A percentile compares a stretch with the other conserved stretches of the same genome.
These are phyloP conservation scores for Rostratula benghalensis DNA, from an alignment of 2,113 vertebrate genomes.

Conservation along the genomic window DNA sequence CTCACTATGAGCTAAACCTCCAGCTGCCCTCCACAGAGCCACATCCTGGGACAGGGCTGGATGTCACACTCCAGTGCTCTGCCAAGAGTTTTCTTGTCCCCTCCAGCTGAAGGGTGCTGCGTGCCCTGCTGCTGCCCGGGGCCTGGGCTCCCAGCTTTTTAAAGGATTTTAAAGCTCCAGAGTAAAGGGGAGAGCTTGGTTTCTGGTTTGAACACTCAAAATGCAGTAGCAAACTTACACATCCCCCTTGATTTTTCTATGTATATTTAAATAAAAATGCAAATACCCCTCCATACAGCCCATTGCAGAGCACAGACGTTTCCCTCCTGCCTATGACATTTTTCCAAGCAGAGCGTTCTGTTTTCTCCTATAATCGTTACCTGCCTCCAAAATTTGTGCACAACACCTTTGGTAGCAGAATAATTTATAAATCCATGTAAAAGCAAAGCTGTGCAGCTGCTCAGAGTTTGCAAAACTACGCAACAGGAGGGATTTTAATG, in stretches of 20 bases:
- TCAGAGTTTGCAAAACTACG: neutral
- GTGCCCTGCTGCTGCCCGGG: fast-evolving
- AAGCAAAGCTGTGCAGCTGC: conserved; percentile 1
- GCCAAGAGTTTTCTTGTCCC: neutral
- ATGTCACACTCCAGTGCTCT: fast-evolving
- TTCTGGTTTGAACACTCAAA: neutral
- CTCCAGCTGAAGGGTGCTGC: neutral
- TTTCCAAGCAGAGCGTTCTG: neutral
- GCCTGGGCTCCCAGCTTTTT: too few relatives aligned
- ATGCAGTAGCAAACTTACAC: neutral
- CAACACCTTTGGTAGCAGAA: neutral
- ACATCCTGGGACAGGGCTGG: fast-evolving
- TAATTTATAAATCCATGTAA: neutral
- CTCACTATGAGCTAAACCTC: neutral
- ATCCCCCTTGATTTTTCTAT: neutral
- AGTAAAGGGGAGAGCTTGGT: fast-evolving
- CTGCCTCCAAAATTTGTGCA: neutral
- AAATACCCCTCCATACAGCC: neutral
- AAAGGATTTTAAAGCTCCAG: neutral
- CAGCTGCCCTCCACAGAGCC: neutral
- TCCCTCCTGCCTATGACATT: neutral
- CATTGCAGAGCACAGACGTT: neutral
- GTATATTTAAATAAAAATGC: neutral
- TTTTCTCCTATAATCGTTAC: neutral
- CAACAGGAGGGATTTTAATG: neutral